Evolutionary conservation across 2,113 vertebrate species (phyloP), one percentile per base, ranked within the genome.

Genomic region (Chlorocebus sabaeus): DNA sequence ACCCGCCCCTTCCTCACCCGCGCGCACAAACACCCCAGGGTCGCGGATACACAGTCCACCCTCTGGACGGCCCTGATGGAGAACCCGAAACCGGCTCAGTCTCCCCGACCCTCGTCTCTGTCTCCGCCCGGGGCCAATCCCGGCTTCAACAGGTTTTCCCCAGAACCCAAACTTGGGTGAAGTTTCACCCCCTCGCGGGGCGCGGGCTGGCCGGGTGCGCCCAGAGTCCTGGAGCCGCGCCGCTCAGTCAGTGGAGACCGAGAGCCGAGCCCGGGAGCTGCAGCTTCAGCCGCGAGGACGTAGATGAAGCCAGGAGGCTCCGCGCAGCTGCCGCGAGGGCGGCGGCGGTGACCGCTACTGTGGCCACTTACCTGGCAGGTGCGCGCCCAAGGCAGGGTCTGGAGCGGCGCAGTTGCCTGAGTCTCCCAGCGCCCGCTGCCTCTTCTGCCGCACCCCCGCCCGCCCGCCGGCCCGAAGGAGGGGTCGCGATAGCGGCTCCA

Each of bases 401-500:
- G 59, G 92, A 95, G 93, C 93, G 1, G 70, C 48, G 78, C 75
- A 13, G 89, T 27, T 27, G 59, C 25, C 59, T 27, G 25, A 5
- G 25, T 64, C 59, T 64, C 25, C 11, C 59, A 30, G 59, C 59
- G 25, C 11, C 96, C 43, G 89, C 82, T n/a, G 89, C 95, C 59
- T 20, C 30, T 94, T 88, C 57, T 91, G 92, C 96, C 23, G 89
- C 96, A 23, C 93, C 43, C 73, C 59, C 3, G 23, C 57, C 57
- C 23, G 23, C 57, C 86, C 20, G 22, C 3, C 57, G 20, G 20
- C 89, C 95, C 25, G 72, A 95, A 87, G 86, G 97, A 97, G 95
- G 97, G 97, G 96, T 96, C 96, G 96, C 89, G 95, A 96, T 43
- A 45, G 89, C 89, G 32, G 95, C 97, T 95, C 91, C 72, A 98